A percentile compares a stretch with the other conserved stretches of the same genome.
phyloP scores from a whole-genome alignment of 2,113 vertebrate species.

The Thalassarche chlororhynchos region DNA sequence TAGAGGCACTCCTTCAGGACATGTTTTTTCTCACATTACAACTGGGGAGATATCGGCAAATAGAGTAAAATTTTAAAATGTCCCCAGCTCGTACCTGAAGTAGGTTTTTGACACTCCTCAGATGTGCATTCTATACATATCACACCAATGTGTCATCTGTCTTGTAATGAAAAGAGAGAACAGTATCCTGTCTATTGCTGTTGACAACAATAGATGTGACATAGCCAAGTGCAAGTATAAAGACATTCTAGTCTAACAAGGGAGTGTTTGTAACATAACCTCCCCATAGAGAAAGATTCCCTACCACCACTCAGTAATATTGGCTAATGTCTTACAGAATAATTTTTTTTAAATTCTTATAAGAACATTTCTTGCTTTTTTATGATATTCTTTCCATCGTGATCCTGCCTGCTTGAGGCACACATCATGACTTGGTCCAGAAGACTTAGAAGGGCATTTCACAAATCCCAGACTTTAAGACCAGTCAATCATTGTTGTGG shows the following conservation, averaged over 20 bases:
- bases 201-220: not conserved
- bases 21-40: not conserved
- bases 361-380: not conserved
- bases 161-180: not conserved
- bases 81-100: not conserved
- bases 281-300: not conserved
- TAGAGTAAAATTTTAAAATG: not conserved
- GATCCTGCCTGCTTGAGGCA: not conserved
- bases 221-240: not conserved
- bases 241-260: not conserved
- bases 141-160: not conserved
- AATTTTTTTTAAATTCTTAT: fast-evolving
- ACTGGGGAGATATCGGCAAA: not conserved
- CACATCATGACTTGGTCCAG: not conserved
- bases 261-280: not conserved
- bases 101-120: not conserved
- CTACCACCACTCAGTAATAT: not conserved
- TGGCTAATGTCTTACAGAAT: not conserved
- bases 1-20: not conserved
- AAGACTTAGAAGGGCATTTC: not conserved
- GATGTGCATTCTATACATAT: not conserved
- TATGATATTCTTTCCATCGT: not conserved
- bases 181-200: not conserved
- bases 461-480: not conserved
- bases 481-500: fast-evolving